Evolutionary conservation across 2,888 invertebrate species (phyloP), one percentile per base, ranked within the genome.

Genomic region (Volucella inflata): DNA sequence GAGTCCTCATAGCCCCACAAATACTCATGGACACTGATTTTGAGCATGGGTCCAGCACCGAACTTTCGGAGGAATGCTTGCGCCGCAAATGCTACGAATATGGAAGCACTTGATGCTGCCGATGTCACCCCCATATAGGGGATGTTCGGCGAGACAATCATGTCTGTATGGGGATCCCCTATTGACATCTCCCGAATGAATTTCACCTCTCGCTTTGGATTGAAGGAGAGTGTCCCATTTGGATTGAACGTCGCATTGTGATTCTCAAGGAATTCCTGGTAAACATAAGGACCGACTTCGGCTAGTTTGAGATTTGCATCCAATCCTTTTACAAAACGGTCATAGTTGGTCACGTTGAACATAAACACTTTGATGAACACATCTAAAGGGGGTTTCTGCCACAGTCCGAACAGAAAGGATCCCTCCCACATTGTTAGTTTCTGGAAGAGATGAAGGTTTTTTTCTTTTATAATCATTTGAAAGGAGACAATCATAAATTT

Each of bases 1-100:
- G 94, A 93, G 89, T 97, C 97, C 1, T 96, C 94, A 90, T 97
- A 97, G 0, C 97, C 97, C 96, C 96, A 97, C 12, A 97, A 92
- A 89, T 95, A 96, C 38, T 96, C 95, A 75, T 96, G 92, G 0
- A 95, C 95, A 0, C 94, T 93, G 44, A 95, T 89, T 51, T 89
- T 87, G 14, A 96, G 90, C 82, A 97, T 94, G 0, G 96, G 93
- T 88, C 95, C 90, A 0, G 95, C 93, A 74, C 94, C 92, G 36
- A 96, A 88, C 14, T 93, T 92, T 48, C 92, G 92, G 2, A 94
- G 92, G 71, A 96, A 88, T 8, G 95, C 91, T 62, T 94, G 93
- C 65, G 96, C 92, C 0, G 94, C 95, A 62, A 95, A 89, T 44
- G 94, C 95, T 0, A 94, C 93, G 55, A 92, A 90, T 60, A 89